A percentile compares a stretch with the other conserved stretches of the same genome.
Evolutionary conservation across 2,888 invertebrate genomes (phyloP).

Genomic region (Cantharis nigra): DNA sequence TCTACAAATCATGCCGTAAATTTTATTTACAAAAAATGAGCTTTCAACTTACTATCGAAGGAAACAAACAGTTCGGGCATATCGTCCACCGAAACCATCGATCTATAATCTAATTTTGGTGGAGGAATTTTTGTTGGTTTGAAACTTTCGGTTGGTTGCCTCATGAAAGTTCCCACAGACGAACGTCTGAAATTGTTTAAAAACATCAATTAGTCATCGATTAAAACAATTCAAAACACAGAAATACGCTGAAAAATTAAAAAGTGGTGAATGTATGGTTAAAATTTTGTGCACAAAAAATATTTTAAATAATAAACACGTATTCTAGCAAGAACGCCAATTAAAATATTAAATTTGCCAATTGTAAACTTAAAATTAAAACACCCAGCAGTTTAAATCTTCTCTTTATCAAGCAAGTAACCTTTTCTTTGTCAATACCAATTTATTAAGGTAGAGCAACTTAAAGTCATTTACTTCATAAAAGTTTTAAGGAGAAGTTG

Average conservation of each 20-base stretch:
- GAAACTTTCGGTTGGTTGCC: conserved; percentile 66
- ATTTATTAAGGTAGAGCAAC: background rate
- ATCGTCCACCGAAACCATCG: conserved; percentile 93
- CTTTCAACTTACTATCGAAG: conserved; percentile 81
- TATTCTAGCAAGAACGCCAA: background rate
- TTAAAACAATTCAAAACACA: background rate
- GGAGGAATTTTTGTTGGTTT: conserved; percentile 63
- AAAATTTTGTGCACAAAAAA: background rate
- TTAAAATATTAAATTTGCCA: conserved; percentile 1
- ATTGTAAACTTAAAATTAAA: background rate
- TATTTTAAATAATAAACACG: background rate
- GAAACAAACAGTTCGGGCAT: conserved; percentile 95
- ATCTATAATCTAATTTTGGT: conserved; percentile 85
- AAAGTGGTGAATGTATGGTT: background rate
- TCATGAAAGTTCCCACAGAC: conserved; percentile 84
- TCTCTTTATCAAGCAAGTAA: background rate
- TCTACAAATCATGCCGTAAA: background rate
- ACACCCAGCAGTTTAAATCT: background rate
- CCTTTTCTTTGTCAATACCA: background rate
- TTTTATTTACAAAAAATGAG: background rate
- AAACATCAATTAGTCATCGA: conserved; percentile 37
- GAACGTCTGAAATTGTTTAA: conserved; percentile 68
- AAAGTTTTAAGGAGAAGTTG: background rate
- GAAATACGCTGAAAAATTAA: background rate
- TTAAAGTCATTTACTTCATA: background rate